Conservation (phyloP, 2,797 vertebrate genomes). For the Syngnathus rostellatus region DNA sequence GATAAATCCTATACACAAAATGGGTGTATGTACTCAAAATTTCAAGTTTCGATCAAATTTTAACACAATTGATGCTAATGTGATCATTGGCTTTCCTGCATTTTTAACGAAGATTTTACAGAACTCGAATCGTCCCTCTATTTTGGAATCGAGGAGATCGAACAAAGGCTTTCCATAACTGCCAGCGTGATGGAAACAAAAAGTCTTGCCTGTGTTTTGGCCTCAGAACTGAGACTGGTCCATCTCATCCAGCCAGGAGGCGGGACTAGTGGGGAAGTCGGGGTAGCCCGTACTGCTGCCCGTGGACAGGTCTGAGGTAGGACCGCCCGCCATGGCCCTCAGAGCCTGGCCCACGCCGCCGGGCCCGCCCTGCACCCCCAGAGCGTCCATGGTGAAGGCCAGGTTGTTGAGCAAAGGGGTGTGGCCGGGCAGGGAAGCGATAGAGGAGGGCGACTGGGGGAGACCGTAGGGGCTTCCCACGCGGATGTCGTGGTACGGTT, state of each 20-base stretch:
- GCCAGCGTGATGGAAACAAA: slow-evolving; percentile 46
- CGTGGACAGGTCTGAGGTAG: slow-evolving; percentile 95
- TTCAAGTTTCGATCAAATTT: no score
- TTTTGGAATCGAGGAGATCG: background rate
- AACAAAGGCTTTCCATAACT: background rate
- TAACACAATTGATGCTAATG: no score
- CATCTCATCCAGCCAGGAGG: slow-evolving; percentile 98
- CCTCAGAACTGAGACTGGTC: slow-evolving; percentile 94
- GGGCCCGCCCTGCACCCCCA: slow-evolving; percentile 78
- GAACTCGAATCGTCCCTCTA: no score
- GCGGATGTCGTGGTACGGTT: slow-evolving; percentile 90
- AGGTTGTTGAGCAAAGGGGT: slow-evolving; percentile 88
- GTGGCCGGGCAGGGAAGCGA: slow-evolving; percentile 86
- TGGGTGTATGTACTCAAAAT: no score
- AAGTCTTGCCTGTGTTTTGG: slow-evolving; percentile 31
- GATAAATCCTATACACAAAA: no score
- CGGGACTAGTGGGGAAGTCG: slow-evolving; percentile 96
- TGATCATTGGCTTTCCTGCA: no score
- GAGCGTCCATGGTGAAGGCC: slow-evolving; percentile 87
- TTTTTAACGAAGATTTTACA: no score
- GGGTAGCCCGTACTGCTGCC: slow-evolving; percentile 98
- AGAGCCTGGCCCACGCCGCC: slow-evolving; percentile 86
- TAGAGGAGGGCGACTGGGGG: slow-evolving; percentile 93
- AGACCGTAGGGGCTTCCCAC: slow-evolving; percentile 89
- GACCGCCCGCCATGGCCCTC: slow-evolving; percentile 86